Evolutionary conservation across 2,888 invertebrate genomes (phyloP).

Genomic region (Mayetiola destructor): DNA sequence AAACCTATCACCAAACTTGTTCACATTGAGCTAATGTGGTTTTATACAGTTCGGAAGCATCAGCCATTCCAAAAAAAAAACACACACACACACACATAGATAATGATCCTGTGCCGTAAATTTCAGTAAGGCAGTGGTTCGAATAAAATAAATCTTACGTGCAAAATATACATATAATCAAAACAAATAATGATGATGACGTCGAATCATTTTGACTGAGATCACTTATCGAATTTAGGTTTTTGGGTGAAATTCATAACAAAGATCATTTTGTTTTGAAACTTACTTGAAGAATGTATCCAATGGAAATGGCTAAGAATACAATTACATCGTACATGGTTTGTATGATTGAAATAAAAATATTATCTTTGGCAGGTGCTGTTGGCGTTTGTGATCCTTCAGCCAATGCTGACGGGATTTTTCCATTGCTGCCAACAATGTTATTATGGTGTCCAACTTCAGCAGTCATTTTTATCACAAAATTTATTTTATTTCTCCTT

Average conservation of each 20-base stretch:
- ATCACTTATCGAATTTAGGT: neutral
- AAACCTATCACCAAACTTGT: conserved; percentile 7
- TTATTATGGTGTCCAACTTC: conserved; percentile 2
- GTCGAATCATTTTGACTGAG: conserved; percentile 7
- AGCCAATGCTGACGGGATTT: neutral
- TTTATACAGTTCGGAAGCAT: too few relatives aligned
- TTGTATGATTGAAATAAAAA: neutral
- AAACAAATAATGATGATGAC: neutral
- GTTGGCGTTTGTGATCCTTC: neutral
- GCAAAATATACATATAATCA: neutral
- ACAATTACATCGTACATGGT: conserved; percentile 27
- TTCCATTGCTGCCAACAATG: neutral
- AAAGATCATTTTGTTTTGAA: neutral
- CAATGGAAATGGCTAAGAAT: conserved; percentile 30
- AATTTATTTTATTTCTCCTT: too few relatives aligned
- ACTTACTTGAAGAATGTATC: conserved; percentile 30
- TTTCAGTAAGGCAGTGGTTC: neutral
- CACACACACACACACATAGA: too few relatives aligned
- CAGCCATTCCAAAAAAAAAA: too few relatives aligned
- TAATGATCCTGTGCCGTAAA: too few relatives aligned
- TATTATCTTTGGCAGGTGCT: neutral
- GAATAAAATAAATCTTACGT: neutral
- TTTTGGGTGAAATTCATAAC: too few relatives aligned
- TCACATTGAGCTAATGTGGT: neutral
- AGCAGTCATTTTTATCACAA: neutral